These are phyloP conservation scores for Grantiella picta DNA, from an alignment of 2,113 vertebrate species.

Conservation along the genomic window DNA sequence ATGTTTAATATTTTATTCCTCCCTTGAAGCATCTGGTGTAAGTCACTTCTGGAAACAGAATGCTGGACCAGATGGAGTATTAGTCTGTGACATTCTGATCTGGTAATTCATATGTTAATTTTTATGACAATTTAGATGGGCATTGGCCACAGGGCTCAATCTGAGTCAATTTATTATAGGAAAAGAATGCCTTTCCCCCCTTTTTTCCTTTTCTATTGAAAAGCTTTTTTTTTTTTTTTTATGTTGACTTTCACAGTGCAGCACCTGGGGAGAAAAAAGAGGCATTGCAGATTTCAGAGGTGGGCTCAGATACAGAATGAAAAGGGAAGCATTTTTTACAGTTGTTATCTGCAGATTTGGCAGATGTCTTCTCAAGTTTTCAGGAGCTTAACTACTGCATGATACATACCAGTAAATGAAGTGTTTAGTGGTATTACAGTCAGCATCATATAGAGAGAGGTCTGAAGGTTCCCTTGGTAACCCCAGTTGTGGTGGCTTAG, in stretches of 20 bases:
- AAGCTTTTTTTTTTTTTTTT: not conserved
- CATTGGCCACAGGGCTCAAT: not conserved
- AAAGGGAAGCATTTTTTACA: not conserved
- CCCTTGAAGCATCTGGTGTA: conserved; percentile 20
- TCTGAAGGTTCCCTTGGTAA: not conserved
- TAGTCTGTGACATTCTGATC: conserved; percentile 11
- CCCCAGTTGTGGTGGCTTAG: not conserved
- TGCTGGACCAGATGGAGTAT: not conserved
- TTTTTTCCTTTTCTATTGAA: not conserved
- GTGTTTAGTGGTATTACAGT: not conserved
- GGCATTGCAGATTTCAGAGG: not conserved
- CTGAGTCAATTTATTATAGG: not conserved
- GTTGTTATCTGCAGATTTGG: not conserved
- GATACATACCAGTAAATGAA: not conserved
- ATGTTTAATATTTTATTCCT: conserved; percentile 41
- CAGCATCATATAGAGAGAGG: not conserved
- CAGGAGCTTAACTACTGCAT: not conserved
- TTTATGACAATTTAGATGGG: not conserved
- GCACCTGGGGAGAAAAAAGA: not conserved
- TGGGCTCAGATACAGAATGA: not conserved
- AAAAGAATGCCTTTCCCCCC: not conserved
- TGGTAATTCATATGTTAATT: conserved; percentile 27
- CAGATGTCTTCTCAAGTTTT: not conserved
- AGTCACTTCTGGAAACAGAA: conserved; percentile 36
- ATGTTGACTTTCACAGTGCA: not conserved